Evolutionary conservation across 2,797 vertebrate genomes (phyloP).

Genomic region (Malacoraja senta): DNA sequence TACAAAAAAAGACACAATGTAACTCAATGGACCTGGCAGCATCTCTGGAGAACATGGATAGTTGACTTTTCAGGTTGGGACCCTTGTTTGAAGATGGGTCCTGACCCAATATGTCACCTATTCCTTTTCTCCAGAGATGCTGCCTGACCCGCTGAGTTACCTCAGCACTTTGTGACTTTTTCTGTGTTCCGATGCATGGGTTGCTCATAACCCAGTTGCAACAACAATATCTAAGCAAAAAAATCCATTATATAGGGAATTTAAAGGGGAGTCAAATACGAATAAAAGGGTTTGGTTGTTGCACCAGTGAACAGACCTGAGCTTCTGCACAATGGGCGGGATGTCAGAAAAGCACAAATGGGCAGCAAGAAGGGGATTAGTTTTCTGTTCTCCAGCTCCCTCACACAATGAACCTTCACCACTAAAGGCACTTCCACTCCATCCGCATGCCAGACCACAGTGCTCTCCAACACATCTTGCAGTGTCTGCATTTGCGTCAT

Average conservation of each 20-base stretch:
- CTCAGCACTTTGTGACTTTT: too few species aligned
- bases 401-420: constrained; percentile 18
- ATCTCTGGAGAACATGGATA: too few species aligned
- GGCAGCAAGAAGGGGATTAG: too few species aligned
- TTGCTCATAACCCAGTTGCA: not conserved
- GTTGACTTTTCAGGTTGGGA: too few species aligned
- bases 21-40: too few species aligned
- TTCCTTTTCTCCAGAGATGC: too few species aligned
- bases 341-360: not conserved
- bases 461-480: constrained; percentile 4
- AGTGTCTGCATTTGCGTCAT: not conserved
- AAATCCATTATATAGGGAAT: not conserved
- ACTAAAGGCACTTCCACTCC: not conserved
- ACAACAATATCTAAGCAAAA: not conserved
- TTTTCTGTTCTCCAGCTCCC: not conserved
- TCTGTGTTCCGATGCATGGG: not conserved
- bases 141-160: too few species aligned
- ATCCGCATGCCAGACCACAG: not conserved
- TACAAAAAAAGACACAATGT: too few species aligned
- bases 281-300: not conserved
- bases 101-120: too few species aligned
- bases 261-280: not conserved
- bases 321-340: not conserved
- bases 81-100: too few species aligned
- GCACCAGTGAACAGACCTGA: not conserved